Conservation (phyloP, 2,113 vertebrate genomes). For the Furnarius figulus region DNA sequence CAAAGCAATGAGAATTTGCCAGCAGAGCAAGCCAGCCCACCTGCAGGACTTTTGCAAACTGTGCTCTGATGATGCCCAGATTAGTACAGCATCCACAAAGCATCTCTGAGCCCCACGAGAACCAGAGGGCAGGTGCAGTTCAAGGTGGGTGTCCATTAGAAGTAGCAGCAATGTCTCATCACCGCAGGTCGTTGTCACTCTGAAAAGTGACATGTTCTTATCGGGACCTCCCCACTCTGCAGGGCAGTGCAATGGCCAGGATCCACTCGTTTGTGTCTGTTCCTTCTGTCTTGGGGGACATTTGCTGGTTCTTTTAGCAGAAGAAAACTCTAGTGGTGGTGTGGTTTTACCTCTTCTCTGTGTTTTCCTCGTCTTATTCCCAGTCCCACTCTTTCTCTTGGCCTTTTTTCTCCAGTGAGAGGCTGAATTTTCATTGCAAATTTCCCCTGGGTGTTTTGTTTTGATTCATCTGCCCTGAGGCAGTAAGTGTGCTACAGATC, state of each 20-base stretch:
- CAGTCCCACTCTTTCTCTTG: background rate
- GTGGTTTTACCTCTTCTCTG: background rate
- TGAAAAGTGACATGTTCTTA: accelerated
- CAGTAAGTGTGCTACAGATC: background rate
- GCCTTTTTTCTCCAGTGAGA: background rate
- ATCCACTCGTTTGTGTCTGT: accelerated
- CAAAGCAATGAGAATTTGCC: background rate
- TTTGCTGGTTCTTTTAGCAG: background rate
- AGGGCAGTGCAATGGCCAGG: background rate
- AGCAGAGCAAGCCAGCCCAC: background rate
- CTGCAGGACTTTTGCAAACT: background rate
- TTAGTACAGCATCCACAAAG: background rate
- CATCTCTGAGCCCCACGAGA: background rate
- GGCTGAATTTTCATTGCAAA: background rate
- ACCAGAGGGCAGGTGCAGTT: background rate
- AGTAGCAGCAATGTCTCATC: accelerated
- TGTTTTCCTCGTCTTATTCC: background rate
- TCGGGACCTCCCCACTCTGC: background rate
- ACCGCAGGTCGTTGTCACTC: accelerated
- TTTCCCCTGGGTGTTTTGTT: background rate
- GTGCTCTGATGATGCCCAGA: background rate
- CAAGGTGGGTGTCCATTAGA: background rate
- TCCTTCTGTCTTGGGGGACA: background rate
- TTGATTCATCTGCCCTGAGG: background rate
- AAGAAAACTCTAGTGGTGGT: background rate